A percentile compares a stretch with the other conserved stretches of the same genome.
Conservation (phyloP, 2,113 vertebrate species). For the Pachycephala philippinensis region DNA sequence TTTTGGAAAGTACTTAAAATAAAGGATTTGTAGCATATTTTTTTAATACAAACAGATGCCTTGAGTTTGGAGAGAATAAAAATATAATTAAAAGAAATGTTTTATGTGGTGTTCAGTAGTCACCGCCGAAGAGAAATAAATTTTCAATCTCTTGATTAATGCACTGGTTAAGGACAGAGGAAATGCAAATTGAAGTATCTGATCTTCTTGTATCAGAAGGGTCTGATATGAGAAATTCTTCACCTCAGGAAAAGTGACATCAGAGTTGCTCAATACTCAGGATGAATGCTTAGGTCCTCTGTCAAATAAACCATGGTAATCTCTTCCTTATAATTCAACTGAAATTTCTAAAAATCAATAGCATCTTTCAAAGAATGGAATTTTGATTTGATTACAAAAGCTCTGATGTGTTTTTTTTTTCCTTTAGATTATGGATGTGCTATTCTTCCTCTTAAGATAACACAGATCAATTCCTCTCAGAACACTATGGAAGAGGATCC, state of each 20-base stretch:
- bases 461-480: not conserved
- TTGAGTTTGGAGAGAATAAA: not conserved
- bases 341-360: not conserved
- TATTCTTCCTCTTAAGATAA: not conserved
- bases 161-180: not conserved
- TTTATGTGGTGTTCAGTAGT: not conserved
- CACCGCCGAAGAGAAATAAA: not conserved
- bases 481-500: not conserved
- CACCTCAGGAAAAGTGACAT: not conserved
- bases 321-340: not conserved
- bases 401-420: not conserved
- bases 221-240: not conserved
- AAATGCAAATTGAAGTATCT: not conserved
- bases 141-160: not conserved
- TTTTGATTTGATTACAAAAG: not conserved
- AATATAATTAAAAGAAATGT: not conserved
- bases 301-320: not conserved
- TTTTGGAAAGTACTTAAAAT: not conserved
- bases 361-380: not conserved
- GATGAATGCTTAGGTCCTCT: not conserved
- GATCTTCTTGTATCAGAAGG: not conserved
- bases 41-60: rapidly evolving
- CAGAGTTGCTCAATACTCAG: not conserved
- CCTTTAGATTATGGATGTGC: not conserved
- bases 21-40: not conserved